phyloP scores from a whole-genome alignment of 2,888 invertebrate species.

The Cosmopolites sordidus region DNA sequence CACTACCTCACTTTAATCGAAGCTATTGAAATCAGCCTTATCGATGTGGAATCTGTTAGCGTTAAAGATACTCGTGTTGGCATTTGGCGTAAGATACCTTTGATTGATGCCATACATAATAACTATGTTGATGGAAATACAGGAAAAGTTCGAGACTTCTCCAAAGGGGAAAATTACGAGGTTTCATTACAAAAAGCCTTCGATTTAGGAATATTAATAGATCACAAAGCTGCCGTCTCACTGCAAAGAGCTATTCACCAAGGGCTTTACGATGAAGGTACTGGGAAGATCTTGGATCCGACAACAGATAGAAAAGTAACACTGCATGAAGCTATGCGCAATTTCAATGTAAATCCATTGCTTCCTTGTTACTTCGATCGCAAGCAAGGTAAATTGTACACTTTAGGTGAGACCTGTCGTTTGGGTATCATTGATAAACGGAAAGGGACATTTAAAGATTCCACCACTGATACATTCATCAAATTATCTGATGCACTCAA shows the following conservation, averaged over 20 bases:
- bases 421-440: constrained; percentile 76
- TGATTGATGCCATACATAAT: constrained; percentile 72
- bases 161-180: constrained; percentile 58
- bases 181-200: constrained; percentile 73
- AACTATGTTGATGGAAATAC: constrained; percentile 70
- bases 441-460: constrained; percentile 72
- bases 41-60: constrained; percentile 80
- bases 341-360: constrained; percentile 74
- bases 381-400: constrained; percentile 65
- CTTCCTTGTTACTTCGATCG: constrained; percentile 78
- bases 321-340: constrained; percentile 76
- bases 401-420: constrained; percentile 75
- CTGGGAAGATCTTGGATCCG: constrained; percentile 79
- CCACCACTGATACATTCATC: constrained; percentile 61
- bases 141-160: constrained; percentile 67
- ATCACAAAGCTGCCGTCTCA: constrained; percentile 76
- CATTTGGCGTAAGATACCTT: constrained; percentile 69
- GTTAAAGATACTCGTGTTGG: constrained; percentile 74
- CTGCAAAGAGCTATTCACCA: constrained; percentile 81
- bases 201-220: constrained; percentile 72
- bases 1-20: constrained; percentile 74
- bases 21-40: constrained; percentile 74
- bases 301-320: constrained; percentile 74
- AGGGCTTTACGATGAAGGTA: constrained; percentile 76
- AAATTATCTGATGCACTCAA: constrained; percentile 71